Evolutionary conservation across 2,797 vertebrate genomes (phyloP).

Genomic region (Emys orbicularis): DNA sequence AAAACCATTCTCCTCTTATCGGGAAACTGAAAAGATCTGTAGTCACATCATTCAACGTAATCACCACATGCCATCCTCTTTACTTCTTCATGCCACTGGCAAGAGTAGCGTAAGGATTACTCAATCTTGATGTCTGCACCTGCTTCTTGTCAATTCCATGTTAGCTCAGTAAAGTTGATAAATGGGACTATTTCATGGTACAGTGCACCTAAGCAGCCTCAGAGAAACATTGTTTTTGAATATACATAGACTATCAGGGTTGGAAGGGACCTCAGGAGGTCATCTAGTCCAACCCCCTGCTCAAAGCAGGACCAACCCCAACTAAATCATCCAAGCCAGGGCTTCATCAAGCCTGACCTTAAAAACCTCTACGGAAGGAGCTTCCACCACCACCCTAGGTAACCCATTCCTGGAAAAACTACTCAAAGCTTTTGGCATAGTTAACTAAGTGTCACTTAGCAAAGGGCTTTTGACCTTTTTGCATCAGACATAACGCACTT

Average conservation of each 20-base stretch:
- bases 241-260: background rate
- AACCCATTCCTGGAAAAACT: background rate
- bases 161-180: background rate
- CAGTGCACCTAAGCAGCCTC: background rate
- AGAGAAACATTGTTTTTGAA: background rate
- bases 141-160: background rate
- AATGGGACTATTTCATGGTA: background rate
- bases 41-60: background rate
- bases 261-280: no score
- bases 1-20: background rate
- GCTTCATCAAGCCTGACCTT: no score
- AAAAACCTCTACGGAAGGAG: no score
- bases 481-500: background rate
- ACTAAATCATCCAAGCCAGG: no score
- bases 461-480: fast-evolving
- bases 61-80: background rate
- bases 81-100: background rate
- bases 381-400: no score
- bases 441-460: background rate
- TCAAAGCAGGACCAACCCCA: no score
- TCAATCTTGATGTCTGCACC: background rate
- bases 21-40: background rate
- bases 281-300: no score
- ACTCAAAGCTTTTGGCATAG: background rate
- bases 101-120: background rate